Base-by-base conservation (phyloP, 2,113 vertebrate species). In the Brachyistius frenatus region DNA sequence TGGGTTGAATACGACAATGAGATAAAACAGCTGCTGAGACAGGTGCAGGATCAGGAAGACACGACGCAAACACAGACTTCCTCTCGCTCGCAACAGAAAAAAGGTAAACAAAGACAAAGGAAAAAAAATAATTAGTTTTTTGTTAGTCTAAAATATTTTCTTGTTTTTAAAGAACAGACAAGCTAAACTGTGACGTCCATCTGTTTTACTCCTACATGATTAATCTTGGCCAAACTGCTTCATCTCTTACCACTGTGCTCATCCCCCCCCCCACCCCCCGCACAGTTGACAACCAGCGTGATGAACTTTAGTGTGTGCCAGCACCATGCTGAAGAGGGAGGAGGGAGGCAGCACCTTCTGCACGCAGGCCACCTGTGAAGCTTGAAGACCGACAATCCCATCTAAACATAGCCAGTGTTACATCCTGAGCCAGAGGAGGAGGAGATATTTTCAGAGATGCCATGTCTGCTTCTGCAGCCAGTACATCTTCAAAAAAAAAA, bases 1-100 rank as follows among this genome's bases (percentile, higher is more conserved):
- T 99, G 98, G 98, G 89, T 90, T 2, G 91, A 95, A 9, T 99
- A 99, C 49, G 98, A 99, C 83, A 85, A 86, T 1, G 96, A 99
- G 88, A 96, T 99, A 83, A 95, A 95, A 5, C 87, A 82, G 47
- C 80, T 98, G 9, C 92, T 99, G 78, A 88, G 94, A 35, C 84
- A 53, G 3, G 79, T 95, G 16, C 93, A 94, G 73, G 89, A 87
- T 14, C 84, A 91, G 80, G 94, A 93, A 68, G 90, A 87, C 44
- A 16, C 67, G 8, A 11, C 54, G 4, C 16, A 52, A 31, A 55
- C 36, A 55, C 73, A 53, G 33, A 70, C 50, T 36, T 13, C 77
- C 5, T 15, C 78, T 15, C 2, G 85, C 5, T 76, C 88, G 7
- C 62, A 66, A 64, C 50, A 73, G 2, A 58, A 82, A 61, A 81